phyloP scores from a whole-genome alignment of 2,797 vertebrate species.

The Gallinago solitaria region DNA sequence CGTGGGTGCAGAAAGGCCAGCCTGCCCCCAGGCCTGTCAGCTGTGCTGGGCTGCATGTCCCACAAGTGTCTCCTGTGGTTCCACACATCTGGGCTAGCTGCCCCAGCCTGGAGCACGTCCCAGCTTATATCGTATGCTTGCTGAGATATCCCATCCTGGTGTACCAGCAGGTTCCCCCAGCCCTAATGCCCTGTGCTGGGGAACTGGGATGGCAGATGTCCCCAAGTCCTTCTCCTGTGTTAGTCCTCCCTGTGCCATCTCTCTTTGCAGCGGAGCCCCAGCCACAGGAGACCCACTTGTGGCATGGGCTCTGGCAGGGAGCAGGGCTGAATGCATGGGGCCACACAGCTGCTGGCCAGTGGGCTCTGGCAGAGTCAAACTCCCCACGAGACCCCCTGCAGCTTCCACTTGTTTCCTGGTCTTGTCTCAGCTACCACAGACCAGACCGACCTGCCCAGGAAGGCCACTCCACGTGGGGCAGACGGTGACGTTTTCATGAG shows the following conservation, averaged over 20 bases:
- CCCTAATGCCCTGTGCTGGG: background rate
- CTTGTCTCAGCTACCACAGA: background rate
- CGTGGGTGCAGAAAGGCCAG: accelerated
- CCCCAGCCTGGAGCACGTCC: background rate
- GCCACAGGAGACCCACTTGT: accelerated
- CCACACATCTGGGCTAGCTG: background rate
- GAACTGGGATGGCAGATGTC: background rate
- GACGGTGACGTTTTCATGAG: accelerated
- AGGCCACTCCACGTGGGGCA: too few relatives aligned
- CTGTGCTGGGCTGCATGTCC: background rate
- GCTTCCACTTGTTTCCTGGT: background rate
- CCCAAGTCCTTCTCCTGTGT: background rate
- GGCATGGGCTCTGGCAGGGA: background rate
- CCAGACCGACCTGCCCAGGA: background rate
- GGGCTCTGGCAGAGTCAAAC: background rate
- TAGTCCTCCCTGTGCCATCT: background rate
- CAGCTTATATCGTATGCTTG: background rate
- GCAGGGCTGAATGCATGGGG: background rate
- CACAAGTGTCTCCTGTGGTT: background rate
- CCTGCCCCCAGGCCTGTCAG: background rate
- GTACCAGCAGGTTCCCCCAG: background rate
- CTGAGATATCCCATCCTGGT: background rate
- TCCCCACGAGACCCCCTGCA: background rate
- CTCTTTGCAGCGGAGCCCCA: background rate
- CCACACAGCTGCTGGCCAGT: background rate